Conservation (phyloP, 1,140 invertebrate genomes). For the Carcinoscorpius rotundicauda region DNA sequence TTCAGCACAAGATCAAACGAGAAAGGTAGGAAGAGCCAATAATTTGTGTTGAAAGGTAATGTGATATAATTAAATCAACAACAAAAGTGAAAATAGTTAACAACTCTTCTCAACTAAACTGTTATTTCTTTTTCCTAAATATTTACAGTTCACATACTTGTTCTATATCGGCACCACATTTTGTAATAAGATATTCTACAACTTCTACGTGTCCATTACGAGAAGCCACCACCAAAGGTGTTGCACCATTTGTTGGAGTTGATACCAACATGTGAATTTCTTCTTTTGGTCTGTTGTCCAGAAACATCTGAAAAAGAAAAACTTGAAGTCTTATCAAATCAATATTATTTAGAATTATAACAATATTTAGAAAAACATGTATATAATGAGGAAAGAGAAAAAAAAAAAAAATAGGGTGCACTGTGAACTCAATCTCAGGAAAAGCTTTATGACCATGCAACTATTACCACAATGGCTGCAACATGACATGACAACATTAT, state of each 20-base stretch:
- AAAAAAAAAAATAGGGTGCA: not conserved
- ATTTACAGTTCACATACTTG: slow-evolving; percentile 47
- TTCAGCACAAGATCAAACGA: too few relatives aligned
- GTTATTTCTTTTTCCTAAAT: too few relatives aligned
- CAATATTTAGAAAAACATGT: too few relatives aligned
- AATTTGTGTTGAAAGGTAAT: too few relatives aligned
- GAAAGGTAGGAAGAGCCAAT: too few relatives aligned
- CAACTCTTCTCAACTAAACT: too few relatives aligned
- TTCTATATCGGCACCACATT: slow-evolving; percentile 79
- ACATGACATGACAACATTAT: too few relatives aligned
- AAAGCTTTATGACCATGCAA: not conserved
- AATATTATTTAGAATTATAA: too few relatives aligned
- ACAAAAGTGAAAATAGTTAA: too few relatives aligned
- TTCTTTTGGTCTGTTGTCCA: slow-evolving; percentile 48
- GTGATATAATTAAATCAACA: too few relatives aligned
- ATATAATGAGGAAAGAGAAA: too few relatives aligned
- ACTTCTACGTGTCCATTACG: slow-evolving; percentile 87
- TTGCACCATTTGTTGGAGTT: slow-evolving; percentile 73
- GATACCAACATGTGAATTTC: slow-evolving; percentile 63
- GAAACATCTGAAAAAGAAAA: slow-evolving; percentile 40
- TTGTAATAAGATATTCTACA: slow-evolving; percentile 83
- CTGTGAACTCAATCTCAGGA: not conserved
- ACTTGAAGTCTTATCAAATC: not conserved
- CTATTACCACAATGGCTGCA: not conserved
- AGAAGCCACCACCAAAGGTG: slow-evolving; percentile 83